These are phyloP conservation scores for Electrophaes corylata DNA, from an alignment of 2,888 invertebrate genomes.

Conservation along the genomic window DNA sequence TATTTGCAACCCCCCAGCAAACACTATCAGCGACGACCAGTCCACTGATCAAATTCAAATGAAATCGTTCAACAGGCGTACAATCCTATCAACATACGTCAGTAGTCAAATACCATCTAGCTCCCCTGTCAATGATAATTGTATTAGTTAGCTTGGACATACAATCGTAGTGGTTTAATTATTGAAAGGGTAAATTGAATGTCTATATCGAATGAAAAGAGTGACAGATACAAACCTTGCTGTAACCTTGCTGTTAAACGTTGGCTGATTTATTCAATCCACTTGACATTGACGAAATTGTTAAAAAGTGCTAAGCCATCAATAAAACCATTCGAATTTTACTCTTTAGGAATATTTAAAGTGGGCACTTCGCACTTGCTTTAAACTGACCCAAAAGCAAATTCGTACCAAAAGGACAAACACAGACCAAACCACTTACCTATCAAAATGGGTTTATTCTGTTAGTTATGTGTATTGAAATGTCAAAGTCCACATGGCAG, in stretches of 20 bases:
- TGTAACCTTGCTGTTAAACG: too few relatives aligned
- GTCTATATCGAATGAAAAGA: neutral
- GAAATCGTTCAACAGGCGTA: constrained; percentile 74
- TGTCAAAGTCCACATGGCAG: constrained; percentile 32
- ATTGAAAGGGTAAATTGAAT: constrained; percentile 15
- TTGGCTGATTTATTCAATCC: too few relatives aligned
- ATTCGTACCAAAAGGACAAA: neutral
- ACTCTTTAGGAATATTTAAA: too few relatives aligned
- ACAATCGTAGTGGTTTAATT: constrained; percentile 37
- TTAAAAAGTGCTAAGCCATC: too few relatives aligned
- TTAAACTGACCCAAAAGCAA: neutral
- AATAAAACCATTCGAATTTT: too few relatives aligned
- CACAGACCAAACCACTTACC: constrained; percentile 9
- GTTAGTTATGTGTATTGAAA: constrained; percentile 23
- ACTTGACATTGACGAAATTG: too few relatives aligned
- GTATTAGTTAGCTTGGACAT: constrained; percentile 48
- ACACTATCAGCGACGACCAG: constrained; percentile 76
- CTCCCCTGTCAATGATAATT: constrained; percentile 51
- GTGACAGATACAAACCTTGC: neutral
- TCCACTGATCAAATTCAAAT: constrained; percentile 82
- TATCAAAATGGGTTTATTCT: constrained; percentile 7
- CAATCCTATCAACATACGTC: constrained; percentile 81
- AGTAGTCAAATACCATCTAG: constrained; percentile 64
- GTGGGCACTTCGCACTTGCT: too few relatives aligned
- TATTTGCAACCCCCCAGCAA: constrained; percentile 51